Evolutionary conservation across 2,888 invertebrate species (phyloP).

Genomic region (Lacanobia oleracea): DNA sequence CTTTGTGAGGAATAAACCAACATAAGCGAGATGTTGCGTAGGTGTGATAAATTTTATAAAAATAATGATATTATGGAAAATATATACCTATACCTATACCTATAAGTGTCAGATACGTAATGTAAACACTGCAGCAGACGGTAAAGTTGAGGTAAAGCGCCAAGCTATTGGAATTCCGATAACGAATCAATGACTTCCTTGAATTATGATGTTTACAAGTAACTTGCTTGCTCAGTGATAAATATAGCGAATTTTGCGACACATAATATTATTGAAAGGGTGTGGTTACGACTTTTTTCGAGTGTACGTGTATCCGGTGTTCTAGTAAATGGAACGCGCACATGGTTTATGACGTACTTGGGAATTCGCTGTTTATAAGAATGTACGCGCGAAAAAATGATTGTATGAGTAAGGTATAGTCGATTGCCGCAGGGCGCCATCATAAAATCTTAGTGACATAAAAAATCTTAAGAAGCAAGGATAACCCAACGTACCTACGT

Average conservation of each 20-base stretch:
- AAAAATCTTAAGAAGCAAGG: neutral
- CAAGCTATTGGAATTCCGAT: constrained; percentile 63
- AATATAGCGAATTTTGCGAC: constrained; percentile 5
- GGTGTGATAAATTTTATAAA: neutral
- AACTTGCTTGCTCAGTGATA: constrained; percentile 37
- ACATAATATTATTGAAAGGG: constrained; percentile 16
- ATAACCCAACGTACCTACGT: neutral
- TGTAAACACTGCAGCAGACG: constrained; percentile 36
- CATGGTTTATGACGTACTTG: constrained; percentile 37
- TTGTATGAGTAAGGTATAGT: neutral
- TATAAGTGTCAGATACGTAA: neutral
- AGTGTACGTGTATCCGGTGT: constrained; percentile 21
- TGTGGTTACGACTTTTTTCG: constrained; percentile 14
- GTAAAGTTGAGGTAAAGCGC: constrained; percentile 10
- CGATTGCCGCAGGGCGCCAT: neutral
- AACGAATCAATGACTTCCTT: constrained; percentile 65
- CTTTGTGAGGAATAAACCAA: neutral
- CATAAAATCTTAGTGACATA: neutral
- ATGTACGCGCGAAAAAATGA: no score
- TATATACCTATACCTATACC: neutral
- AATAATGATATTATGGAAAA: neutral
- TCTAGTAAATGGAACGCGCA: constrained; percentile 9
- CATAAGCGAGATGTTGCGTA: neutral
- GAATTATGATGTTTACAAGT: constrained; percentile 52
- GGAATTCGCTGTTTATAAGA: neutral